Evolutionary conservation across 2,797 vertebrate genomes (phyloP), one percentile per base, ranked within the genome.

Genomic region (Cottoperca gobio): DNA sequence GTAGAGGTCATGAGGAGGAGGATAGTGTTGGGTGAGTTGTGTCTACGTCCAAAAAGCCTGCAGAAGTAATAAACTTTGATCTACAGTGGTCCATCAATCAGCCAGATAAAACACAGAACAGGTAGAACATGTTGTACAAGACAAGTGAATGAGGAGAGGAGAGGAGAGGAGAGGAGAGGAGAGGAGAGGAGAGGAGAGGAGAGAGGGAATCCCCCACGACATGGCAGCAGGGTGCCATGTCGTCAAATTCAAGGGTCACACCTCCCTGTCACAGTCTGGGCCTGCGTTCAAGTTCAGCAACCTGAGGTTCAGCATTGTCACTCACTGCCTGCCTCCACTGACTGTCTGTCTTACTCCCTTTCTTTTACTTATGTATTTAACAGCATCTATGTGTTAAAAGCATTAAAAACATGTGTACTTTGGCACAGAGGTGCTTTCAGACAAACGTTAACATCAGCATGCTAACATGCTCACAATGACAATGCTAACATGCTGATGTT

Each of bases 221-320:
- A n/a, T 88, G 83, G 59, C 89, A 88, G 67, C 63, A 70, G 46
- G 59, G 75, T 81, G 90, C 17, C 57, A 91, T 86, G 70, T 88
- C 82, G 43, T 88, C 83, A 88, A 70, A 67, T 75, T 31, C n/a
- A 68, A 77, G 48, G 61, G 63, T 88, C 73, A 70, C 84, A 90
- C 73, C 69, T 86, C 49, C 1, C 57, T 88, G 81, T 24, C 50
- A 86, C 46, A 87, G 86, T 78, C 84, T 88, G 76, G 77, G 50
- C 77, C 79, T 43, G 67, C 11, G 53, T 87, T 91, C 85, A 86
- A 87, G 83, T 87, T 90, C 86, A 86, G 69, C 67, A 68, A 45
- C 24, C 67, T 54, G 71, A 74, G 23, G 72, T 68, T 78, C 70
- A 71, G 58, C 60, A 9, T 37, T 67, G 77, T 82, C 68, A 77